Base-by-base conservation (phyloP, 1,140 invertebrate species). In the Leptinotarsa undecemlineata region DNA sequence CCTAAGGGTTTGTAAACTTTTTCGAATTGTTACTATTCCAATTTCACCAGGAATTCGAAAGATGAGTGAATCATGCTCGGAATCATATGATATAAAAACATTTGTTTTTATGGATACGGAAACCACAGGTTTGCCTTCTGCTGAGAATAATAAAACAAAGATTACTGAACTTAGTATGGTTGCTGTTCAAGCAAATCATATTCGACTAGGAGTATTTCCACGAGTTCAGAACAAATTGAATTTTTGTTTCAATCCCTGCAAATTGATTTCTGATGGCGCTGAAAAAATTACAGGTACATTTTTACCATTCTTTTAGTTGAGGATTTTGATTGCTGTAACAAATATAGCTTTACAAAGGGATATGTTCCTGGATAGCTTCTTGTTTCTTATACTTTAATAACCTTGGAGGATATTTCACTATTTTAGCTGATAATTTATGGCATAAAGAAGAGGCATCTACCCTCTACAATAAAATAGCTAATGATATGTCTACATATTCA, bases 21-120 rank as follows among this genome's bases (percentile, higher is more conserved):
- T 42, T 42, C 33, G 8, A 42, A 42, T 11, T 42, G 8, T 8
- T 42, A 42, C 33, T 42, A 42, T 42, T 42, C 33, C 8, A 42
- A 11, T 42, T 11, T 42, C 8, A 33, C 6, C 6, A 42, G 8
- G 33, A 11, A 11, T 42, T 42, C 33, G 33, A 42, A 42, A 42
- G 33, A 42, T 42, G 33, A 11, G 8, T 42, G 33, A 42, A 42
- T 42, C 33, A 42, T 42, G 33, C 8, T 42, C 33, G 2, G 8
- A 42, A 42, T 42, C 33, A 42, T 42, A 8, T 15, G 42, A 75
- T 70, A 88, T 90, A 33, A 82, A 86, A 76, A 88, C 88, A 4
- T 91, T 88, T 81, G 86, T 91, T 33, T 91, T 92, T 80, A 82
- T 92, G 26, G 91, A 92, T 78, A 79, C 90, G 62, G 91, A 92